These are phyloP conservation scores for Hedychridium roseum DNA, from an alignment of 2,888 invertebrate genomes.

Conservation along the genomic window DNA sequence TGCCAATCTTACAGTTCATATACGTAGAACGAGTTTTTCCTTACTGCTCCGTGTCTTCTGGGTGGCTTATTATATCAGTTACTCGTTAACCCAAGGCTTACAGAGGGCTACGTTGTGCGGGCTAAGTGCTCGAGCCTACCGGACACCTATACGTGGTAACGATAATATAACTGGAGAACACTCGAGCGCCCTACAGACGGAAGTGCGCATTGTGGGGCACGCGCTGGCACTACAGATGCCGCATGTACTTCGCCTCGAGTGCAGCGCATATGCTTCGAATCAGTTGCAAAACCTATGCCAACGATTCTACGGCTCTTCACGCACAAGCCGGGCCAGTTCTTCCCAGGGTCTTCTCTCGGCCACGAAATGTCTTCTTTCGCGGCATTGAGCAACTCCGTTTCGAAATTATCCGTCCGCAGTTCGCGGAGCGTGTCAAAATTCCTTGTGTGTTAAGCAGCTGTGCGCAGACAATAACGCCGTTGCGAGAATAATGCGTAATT, in stretches of 20 bases:
- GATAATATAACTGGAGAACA: slow-evolving; percentile 47
- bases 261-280: slow-evolving; percentile 57
- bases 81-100: slow-evolving; percentile 37
- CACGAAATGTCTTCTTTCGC: slow-evolving; percentile 27
- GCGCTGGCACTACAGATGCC: slow-evolving; percentile 61
- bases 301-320: neutral
- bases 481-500: too few species aligned
- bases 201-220: slow-evolving; percentile 62
- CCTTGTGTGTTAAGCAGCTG: too few species aligned
- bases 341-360: slow-evolving; percentile 4
- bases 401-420: slow-evolving; percentile 16
- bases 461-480: too few species aligned
- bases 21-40: too few species aligned
- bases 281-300: slow-evolving; percentile 48
- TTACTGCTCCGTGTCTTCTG: too few species aligned
- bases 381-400: slow-evolving; percentile 12
- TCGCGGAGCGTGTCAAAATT: slow-evolving; percentile 16
- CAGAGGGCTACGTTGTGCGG: slow-evolving; percentile 38
- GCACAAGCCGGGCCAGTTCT: too few species aligned
- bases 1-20: too few species aligned
- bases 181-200: slow-evolving; percentile 38
- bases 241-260: slow-evolving; percentile 47
- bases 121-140: slow-evolving; percentile 33
- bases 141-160: slow-evolving; percentile 36
- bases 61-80: slow-evolving; percentile 42